These are phyloP conservation scores for Sula dactylatra DNA, from an alignment of 2,113 vertebrate genomes.

Conservation along the genomic window DNA sequence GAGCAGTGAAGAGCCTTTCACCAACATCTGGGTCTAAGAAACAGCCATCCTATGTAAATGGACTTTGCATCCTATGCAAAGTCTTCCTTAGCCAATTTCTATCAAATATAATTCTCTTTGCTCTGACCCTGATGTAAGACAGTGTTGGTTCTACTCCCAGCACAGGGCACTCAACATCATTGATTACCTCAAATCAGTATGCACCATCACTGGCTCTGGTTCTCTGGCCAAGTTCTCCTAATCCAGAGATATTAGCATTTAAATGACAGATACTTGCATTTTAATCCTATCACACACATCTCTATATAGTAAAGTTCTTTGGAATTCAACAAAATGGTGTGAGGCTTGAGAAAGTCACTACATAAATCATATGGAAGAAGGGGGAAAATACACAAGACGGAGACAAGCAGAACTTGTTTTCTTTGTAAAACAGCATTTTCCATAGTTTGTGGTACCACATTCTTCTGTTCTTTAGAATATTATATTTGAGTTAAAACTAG, in stretches of 20 bases:
- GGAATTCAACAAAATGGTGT: constrained; percentile 3
- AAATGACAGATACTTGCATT: constrained; percentile 20
- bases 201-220: background rate
- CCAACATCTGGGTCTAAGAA: background rate
- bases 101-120: background rate
- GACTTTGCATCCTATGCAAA: background rate
- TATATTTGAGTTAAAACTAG: background rate
- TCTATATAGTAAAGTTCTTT: background rate
- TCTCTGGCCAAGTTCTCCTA: constrained; percentile 4
- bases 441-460: background rate
- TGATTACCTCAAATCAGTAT: background rate
- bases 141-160: background rate
- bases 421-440: constrained; percentile 4
- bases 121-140: background rate
- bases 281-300: constrained; percentile 30
- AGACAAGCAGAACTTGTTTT: constrained; percentile 33
- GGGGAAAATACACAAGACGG: background rate
- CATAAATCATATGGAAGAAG: constrained; percentile 5
- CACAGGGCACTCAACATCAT: background rate
- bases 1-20: background rate
- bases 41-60: background rate
- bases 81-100: background rate
- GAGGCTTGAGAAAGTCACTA: constrained; percentile 29
- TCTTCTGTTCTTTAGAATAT: background rate
- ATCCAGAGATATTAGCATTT: constrained; percentile 44